Conservation (phyloP, 2,113 vertebrate species). For the Sprattus sprattus region DNA sequence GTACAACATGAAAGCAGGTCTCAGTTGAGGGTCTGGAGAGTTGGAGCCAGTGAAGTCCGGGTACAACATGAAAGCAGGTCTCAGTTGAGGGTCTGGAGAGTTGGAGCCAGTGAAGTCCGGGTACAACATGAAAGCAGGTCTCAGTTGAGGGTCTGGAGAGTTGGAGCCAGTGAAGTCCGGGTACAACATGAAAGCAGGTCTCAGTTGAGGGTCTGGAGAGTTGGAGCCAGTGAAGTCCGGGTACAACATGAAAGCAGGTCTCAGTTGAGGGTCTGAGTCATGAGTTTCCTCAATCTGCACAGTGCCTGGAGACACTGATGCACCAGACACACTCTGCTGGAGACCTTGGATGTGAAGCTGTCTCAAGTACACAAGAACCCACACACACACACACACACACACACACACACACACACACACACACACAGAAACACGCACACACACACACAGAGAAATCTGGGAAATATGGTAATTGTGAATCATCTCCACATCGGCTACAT, state of each 20-base stretch:
- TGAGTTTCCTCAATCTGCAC: background rate
- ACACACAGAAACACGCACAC: no score
- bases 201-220: background rate
- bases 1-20: background rate
- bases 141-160: background rate
- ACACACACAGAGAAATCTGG: constrained; percentile 15
- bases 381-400: constrained; percentile 38
- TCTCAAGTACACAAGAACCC: constrained; percentile 20
- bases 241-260: background rate
- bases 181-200: background rate
- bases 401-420: constrained; percentile 30
- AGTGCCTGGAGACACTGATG: background rate
- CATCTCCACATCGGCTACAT: background rate
- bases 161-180: background rate
- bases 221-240: background rate
- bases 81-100: background rate
- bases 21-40: background rate
- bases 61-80: background rate
- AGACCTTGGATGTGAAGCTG: background rate
- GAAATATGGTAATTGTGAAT: background rate
- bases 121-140: background rate
- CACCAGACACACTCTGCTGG: background rate
- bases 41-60: background rate
- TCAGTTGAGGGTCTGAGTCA: background rate
- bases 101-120: background rate